Percentiles rank a stretch among this genome's conserved stretches.
Evolutionary conservation across 2,113 vertebrate genomes (phyloP).

Genomic region (Callithrix jacchus): DNA sequence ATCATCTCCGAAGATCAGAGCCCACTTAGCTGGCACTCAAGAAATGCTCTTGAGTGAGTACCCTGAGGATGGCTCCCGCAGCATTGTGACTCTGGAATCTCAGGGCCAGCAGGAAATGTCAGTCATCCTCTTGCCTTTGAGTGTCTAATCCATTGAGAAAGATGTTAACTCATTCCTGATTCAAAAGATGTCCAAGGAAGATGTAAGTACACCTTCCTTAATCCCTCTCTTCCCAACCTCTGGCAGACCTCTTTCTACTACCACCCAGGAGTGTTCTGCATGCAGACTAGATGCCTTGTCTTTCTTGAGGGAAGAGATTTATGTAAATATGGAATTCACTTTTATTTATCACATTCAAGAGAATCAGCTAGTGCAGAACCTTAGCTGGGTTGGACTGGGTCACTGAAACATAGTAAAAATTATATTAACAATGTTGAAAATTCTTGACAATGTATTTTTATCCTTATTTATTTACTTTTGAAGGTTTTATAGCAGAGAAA

Average conservation of each 20-base stretch:
- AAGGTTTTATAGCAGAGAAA: neutral
- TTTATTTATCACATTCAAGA: slow-evolving; percentile 32
- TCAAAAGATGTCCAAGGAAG: neutral
- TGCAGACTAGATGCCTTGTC: neutral
- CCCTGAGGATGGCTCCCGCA: neutral
- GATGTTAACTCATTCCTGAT: neutral
- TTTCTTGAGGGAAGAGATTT: slow-evolving; percentile 9
- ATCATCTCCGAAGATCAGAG: neutral
- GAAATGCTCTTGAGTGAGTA: neutral
- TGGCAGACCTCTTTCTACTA: neutral
- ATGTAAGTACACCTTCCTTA: neutral
- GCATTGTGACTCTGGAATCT: neutral
- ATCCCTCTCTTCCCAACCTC: neutral
- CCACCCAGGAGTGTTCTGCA: neutral
- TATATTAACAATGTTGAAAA: neutral
- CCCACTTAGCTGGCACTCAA: neutral
- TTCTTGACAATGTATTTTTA: neutral
- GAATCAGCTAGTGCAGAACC: neutral
- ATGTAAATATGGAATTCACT: neutral
- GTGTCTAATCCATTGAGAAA: neutral
- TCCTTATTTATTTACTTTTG: slow-evolving; percentile 14
- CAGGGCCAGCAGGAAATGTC: neutral
- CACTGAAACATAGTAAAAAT: slow-evolving; percentile 22
- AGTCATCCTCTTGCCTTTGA: neutral
- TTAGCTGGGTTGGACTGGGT: neutral